Conservation (phyloP, 2,888 invertebrate species). For the Isoperla grammatica region DNA sequence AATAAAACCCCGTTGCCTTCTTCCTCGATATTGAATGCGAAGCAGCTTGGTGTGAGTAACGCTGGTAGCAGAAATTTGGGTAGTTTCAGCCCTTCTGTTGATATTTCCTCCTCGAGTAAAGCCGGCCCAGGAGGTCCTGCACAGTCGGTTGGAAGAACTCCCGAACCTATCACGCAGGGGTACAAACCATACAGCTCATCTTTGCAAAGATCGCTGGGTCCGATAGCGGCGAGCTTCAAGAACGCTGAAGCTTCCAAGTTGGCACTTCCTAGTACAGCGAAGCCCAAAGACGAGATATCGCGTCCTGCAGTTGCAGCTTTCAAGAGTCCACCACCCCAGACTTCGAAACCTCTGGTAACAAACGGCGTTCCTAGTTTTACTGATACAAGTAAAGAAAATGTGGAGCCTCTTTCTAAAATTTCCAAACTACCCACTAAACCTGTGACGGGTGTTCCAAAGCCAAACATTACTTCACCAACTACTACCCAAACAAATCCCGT, state of each 20-base stretch:
- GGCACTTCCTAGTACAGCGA: neutral
- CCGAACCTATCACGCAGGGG: conserved; percentile 16
- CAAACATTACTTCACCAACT: conserved; percentile 18
- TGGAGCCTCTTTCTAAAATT: too few species aligned
- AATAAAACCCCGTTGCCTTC: neutral
- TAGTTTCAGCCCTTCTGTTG: too few species aligned
- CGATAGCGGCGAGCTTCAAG: conserved; percentile 33
- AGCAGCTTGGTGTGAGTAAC: too few species aligned
- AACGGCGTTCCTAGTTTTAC: too few species aligned
- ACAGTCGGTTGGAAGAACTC: neutral
- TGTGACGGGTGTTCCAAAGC: conserved; percentile 13
- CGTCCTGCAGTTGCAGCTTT: neutral
- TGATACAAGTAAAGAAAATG: too few species aligned
- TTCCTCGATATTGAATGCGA: neutral
- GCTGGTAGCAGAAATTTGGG: too few species aligned
- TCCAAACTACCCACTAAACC: too few species aligned
- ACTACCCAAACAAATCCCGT: conserved; percentile 27
- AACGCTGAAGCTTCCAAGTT: neutral
- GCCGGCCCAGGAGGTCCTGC: conserved; percentile 27
- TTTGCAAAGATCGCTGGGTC: conserved; percentile 33
- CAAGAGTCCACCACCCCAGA: neutral
- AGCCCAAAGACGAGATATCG: neutral
- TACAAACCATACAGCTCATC: conserved; percentile 41
- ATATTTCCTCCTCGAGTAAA: too few species aligned
- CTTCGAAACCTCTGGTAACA: conserved; percentile 2